Conservation (phyloP, 2,888 invertebrate species). For the Nephrotoma guestfalica region DNA sequence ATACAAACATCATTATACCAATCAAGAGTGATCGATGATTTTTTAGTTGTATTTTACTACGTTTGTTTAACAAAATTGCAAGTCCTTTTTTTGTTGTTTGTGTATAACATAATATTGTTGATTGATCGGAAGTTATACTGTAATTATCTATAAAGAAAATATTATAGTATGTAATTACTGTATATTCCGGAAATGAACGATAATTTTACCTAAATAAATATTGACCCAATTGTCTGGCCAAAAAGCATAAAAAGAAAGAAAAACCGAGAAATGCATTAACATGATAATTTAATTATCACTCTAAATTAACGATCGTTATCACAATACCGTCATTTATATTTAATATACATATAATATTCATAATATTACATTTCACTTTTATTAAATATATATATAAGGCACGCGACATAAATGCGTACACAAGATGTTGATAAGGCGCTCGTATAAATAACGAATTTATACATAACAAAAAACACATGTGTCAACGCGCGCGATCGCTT, state of each 20-base stretch:
- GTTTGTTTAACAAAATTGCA: slow-evolving; percentile 1
- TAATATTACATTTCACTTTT: background rate
- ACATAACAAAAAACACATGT: background rate
- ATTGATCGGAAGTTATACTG: slow-evolving; percentile 2
- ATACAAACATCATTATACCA: background rate
- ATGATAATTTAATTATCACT: background rate
- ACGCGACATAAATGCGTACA: background rate
- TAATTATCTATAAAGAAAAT: background rate
- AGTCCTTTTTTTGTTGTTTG: background rate
- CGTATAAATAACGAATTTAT: background rate
- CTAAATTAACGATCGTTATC: background rate
- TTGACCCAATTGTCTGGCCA: background rate
- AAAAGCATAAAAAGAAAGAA: background rate
- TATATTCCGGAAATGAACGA: background rate
- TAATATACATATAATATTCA: background rate
- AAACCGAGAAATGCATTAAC: background rate
- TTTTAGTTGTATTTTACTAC: background rate
- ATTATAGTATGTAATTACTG: background rate
- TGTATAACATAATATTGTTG: background rate
- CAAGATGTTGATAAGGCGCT: background rate
- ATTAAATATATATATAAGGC: background rate
- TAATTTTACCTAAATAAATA: background rate
- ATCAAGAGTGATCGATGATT: background rate
- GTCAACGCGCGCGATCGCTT: background rate
- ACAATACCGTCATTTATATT: background rate